Percentiles rank a stretch among this genome's conserved stretches.
phyloP scores from a whole-genome alignment of 2,888 invertebrate species.

The Eilema sororculum region DNA sequence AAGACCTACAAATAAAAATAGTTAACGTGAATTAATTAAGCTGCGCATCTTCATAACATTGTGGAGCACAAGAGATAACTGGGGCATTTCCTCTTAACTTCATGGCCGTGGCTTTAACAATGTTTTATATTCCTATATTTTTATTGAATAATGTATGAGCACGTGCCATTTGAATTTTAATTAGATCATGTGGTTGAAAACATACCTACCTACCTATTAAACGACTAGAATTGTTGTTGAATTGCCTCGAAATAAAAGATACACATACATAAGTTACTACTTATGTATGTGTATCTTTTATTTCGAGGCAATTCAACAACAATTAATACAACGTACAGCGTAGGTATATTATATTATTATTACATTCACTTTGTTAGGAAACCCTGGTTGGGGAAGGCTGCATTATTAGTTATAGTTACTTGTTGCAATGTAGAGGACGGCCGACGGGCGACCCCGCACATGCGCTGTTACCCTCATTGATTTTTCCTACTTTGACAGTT shows the following conservation, averaged over 20 bases:
- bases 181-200: neutral
- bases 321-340: neutral
- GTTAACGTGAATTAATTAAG: too few relatives aligned
- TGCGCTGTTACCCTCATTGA: slow-evolving; percentile 81
- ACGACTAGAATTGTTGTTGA: neutral
- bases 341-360: too few relatives aligned
- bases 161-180: neutral
- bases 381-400: slow-evolving; percentile 30
- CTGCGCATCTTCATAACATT: neutral
- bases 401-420: slow-evolving; percentile 58
- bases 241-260: neutral
- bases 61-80: neutral
- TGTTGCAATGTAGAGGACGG: slow-evolving; percentile 67
- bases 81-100: neutral
- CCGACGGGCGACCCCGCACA: slow-evolving; percentile 69
- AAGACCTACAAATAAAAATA: neutral
- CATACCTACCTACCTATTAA: neutral
- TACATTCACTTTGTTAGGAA: slow-evolving; percentile 38
- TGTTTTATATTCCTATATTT: slow-evolving; percentile 1
- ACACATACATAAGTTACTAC: too few relatives aligned
- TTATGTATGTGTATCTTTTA: neutral
- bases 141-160: neutral
- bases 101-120: neutral
- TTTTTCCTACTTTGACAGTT: slow-evolving; percentile 86
- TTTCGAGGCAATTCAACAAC: slow-evolving; percentile 4